Evolutionary conservation across 1,140 invertebrate species (phyloP), one percentile per base, ranked within the genome.

Genomic region (Rhagoletis pomonella): DNA sequence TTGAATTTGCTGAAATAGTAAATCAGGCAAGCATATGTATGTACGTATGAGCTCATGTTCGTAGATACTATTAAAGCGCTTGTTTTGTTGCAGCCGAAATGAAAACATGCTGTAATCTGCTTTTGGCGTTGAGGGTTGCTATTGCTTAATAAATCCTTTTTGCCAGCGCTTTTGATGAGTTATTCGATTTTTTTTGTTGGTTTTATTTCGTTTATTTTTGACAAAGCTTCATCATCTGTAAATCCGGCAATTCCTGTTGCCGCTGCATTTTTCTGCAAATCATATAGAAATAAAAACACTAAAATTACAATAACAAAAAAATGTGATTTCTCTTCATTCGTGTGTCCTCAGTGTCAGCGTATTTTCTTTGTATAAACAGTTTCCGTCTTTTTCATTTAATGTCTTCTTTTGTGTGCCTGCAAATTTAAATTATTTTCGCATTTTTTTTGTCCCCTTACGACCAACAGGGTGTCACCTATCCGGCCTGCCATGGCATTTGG

Each of bases 401-500:
- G 5, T 3, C 17, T 6, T 29, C 64, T 67, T 67, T 4, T 67
- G 4, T 67, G 4, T 10, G 3, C 29, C 4, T 39, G 10, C 29
- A 39, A 67, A 67, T 29, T 5, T 10, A 39, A 81, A 58, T 73
- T 29, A 65, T 86, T 85, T 84, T 62, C 39, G 10, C 12, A 86
- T 88, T 67, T 81, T 77, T 14, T 81, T 86, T 84, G 62, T 62
- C 67, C 67, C 44, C 55, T 59, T 1, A 39, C 14, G 6, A 10
- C 47, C 86, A 88, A 88, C 90, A 99, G 98, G 99, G 99, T 89
- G 98, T 99, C 0, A 99, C 98, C 42, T 99, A 99, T 95, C 99
- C 99, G 81, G 98, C 99, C 4, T 99, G 99, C 93, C 99, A 99
- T 93, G 99, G 99, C 89, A 99, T 99, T 89, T 99, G 99, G 99